These are phyloP conservation scores for Apostichopus parvimensis DNA, from an alignment of 35 echinoderm and acorn worm genomes.

Conservation along the genomic window DNA sequence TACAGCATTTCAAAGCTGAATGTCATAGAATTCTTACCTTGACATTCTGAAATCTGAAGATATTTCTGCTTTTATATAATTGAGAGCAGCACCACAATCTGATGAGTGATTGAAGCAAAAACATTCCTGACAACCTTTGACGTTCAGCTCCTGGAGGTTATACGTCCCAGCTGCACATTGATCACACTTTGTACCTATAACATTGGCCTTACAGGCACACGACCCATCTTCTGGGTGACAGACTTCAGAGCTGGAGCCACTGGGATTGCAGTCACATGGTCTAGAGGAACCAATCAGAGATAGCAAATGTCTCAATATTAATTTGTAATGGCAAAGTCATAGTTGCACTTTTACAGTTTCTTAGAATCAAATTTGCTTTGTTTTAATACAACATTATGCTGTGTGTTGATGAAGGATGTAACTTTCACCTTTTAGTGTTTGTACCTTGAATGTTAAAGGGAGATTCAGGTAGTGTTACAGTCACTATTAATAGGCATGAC, in stretches of 20 bases:
- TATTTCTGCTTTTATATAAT: conserved; percentile 60
- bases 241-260: conserved; percentile 53
- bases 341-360: no score
- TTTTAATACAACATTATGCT: no score
- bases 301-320: background rate
- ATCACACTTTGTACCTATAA: conserved; percentile 82
- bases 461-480: no score
- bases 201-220: conserved; percentile 81
- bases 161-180: conserved; percentile 68
- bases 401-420: no score
- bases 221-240: conserved; percentile 64
- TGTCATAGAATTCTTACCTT: conserved; percentile 58
- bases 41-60: conserved; percentile 65
- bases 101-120: conserved; percentile 82
- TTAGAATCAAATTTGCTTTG: no score
- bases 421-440: no score
- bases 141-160: conserved; percentile 64
- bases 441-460: no score
- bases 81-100: conserved; percentile 64
- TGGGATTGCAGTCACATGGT: conserved; percentile 72
- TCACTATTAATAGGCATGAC: no score
- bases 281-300: conserved; percentile 21
- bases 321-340: background rate
- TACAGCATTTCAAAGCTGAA: no score
- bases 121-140: conserved; percentile 83